A percentile compares a stretch with the other conserved stretches of the same genome.
phyloP scores from a whole-genome alignment of 1,140 invertebrate species.

The Bombus pyrosoma region DNA sequence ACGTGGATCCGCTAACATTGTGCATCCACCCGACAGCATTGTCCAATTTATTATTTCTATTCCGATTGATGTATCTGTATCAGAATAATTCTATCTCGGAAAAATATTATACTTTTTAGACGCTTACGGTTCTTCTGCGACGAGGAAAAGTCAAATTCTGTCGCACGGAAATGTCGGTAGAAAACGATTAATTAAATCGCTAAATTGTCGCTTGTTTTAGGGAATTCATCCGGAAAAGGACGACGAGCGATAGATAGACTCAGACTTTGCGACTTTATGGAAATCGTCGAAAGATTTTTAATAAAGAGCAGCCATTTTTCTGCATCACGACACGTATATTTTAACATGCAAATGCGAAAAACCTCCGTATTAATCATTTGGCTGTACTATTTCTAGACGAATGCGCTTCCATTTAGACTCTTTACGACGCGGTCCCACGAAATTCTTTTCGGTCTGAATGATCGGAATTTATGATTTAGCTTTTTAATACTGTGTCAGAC shows the following conservation, averaged over 20 bases:
- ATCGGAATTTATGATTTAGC: not conserved
- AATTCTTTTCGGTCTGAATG: not conserved
- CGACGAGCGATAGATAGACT: not conserved
- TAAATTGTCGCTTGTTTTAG: not conserved
- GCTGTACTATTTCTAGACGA: not conserved
- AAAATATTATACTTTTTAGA: not conserved
- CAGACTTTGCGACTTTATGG: not conserved
- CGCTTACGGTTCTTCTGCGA: not conserved
- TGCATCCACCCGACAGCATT: not conserved
- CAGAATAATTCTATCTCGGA: not conserved
- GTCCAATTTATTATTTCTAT: slow-evolving; percentile 14
- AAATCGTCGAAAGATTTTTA: not conserved
- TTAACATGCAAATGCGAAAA: slow-evolving; percentile 6
- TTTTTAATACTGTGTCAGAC: not conserved
- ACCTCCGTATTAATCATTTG: slow-evolving; percentile 6
- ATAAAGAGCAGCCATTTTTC: slow-evolving; percentile 11
- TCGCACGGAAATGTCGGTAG: too few relatives aligned
- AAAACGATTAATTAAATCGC: slow-evolving; percentile 23
- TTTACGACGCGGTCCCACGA: not conserved
- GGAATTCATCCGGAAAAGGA: not conserved
- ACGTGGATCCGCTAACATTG: not conserved
- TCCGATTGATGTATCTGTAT: too few relatives aligned
- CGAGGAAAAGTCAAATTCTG: not conserved
- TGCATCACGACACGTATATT: not conserved
- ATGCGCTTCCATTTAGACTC: not conserved